Base-by-base conservation (phyloP, 2,113 vertebrate genomes). In the Nesogale talazaci region DNA sequence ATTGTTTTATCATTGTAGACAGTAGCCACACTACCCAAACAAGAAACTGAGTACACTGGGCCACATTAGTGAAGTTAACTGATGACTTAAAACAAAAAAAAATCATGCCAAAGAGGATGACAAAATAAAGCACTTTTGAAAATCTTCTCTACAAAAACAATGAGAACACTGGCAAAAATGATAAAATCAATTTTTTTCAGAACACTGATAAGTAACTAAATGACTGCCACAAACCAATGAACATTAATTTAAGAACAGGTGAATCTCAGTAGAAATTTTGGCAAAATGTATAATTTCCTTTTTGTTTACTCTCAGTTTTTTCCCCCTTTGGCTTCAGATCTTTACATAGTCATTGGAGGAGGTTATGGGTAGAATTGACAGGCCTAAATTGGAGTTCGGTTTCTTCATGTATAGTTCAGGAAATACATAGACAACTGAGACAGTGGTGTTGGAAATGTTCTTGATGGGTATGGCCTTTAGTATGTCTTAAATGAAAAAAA, bases 181-280 rank as follows among this genome's bases (percentile, higher is more conserved):
- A 6, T 29, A 88, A 88, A 89, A 86, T 78, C 76, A 59, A n/a
- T 10, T 46, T 46, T 46, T 46, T 46, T 10, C 42, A 46, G n/a
- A 46, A 46, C 19, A 67, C 23, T 59, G 9, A 20, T 52, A 89
- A 89, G 92, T 79, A 84, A 77, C 8, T 12, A 69, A 75, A 77
- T 88, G 19, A 15, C 8, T 85, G 0, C 3, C 91, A 59, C 59
- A 84, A 85, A 67, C 31, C 25, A 1, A 52, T n/a, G 2, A 88
- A 23, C 6, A 90, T 69, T 88, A 63, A 74, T 70, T 77, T 69
- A 46, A 89, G 76, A 93, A 77, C 31, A 22, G 19, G 63, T 81
- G 8, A 74, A n/a, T 88, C 31, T 67, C 77, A 57, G 42, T 46
- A 6, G 10, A 46, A 5, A 46, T 46, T 46, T 46, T 46, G 42